A percentile compares a stretch with the other conserved stretches of the same genome.
Conservation (phyloP, 2,888 invertebrate species). For the Pristionchus arcanus region DNA sequence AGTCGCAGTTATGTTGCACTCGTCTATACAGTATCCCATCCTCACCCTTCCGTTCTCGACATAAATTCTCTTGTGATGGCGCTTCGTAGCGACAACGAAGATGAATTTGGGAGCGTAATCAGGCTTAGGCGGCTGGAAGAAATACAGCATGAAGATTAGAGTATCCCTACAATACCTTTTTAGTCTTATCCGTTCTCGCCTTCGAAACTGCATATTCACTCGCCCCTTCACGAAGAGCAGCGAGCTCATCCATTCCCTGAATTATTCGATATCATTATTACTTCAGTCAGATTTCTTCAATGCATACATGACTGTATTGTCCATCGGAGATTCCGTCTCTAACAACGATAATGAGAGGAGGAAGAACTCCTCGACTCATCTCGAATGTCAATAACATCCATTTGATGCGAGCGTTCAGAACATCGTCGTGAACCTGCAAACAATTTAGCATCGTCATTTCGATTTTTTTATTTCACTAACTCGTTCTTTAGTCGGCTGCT, state of each 20-base stretch:
- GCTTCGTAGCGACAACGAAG: constrained; percentile 71
- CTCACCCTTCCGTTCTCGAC: neutral
- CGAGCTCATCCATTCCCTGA: constrained; percentile 58
- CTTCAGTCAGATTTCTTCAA: neutral
- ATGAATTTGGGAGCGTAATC: constrained; percentile 64
- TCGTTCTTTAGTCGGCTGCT: constrained; percentile 59
- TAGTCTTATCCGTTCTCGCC: constrained; percentile 11
- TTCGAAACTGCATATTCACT: constrained; percentile 47
- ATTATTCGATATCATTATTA: neutral
- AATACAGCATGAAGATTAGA: neutral
- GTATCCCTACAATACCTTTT: neutral
- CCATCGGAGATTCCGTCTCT: constrained; percentile 68
- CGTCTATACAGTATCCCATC: neutral
- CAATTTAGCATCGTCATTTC: no score
- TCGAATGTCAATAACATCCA: constrained; percentile 60
- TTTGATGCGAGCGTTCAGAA: constrained; percentile 59
- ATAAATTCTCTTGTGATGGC: constrained; percentile 65
- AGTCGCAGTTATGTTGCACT: neutral
- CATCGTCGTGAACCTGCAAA: constrained; percentile 58
- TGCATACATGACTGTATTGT: constrained; percentile 63
- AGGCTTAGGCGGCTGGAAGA: neutral
- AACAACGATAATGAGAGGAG: constrained; percentile 60
- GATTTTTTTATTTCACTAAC: constrained; percentile 19
- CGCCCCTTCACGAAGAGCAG: constrained; percentile 57
- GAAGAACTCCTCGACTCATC: constrained; percentile 49